Evolutionary conservation across 2,113 vertebrate species (phyloP), one percentile per base, ranked within the genome.

Genomic region (Phainopepla nitens): DNA sequence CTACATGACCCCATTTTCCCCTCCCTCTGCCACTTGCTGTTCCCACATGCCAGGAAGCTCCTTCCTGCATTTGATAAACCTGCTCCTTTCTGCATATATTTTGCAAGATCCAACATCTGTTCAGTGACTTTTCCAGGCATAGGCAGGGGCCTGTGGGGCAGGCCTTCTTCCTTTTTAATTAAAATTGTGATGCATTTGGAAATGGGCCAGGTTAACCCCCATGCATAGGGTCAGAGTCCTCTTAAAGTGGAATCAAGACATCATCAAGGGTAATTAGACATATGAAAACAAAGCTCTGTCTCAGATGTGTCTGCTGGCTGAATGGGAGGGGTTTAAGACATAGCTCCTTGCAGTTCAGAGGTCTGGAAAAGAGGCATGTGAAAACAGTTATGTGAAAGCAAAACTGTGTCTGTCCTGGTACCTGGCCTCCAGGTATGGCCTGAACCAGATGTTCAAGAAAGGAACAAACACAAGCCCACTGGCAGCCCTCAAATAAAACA

Each of bases 151-250:
- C 54, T 82, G 33, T 23, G 17, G 20, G 20, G 69, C 51, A 80
- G 13, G 22, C 44, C 61, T 87, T 84, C 27, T 66, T 93, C 71
- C 92, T 75, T 33, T 85, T 95, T 87, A 60, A 92, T 84, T 84
- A 82, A 78, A 87, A 49, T 15, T 7, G 19, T 76, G n/a, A 73
- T 84, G 76, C 19, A 19, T 72, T 81, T 96, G 71, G 90, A 87
- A 89, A 64, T 1, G 21, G 36, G 29, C 60, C 56, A 66, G 0
- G 0, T 69, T 51, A 64, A n/a, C 39, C 11, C 2, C 20, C 10
- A 8, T 23, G 39, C 25, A 89, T 42, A 17, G 33, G 50, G n/a
- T 60, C 72, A 75, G 42, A 69, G 36, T 44, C 5, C 1, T 68
- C 61, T 68, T 5, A 1, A 91, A 79, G 47, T 75, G 39, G 24